Percentiles rank a stretch among this genome's conserved stretches.
Evolutionary conservation across 2,888 invertebrate genomes (phyloP).

Genomic region (Scaptodrosophila latifasciaeformis): DNA sequence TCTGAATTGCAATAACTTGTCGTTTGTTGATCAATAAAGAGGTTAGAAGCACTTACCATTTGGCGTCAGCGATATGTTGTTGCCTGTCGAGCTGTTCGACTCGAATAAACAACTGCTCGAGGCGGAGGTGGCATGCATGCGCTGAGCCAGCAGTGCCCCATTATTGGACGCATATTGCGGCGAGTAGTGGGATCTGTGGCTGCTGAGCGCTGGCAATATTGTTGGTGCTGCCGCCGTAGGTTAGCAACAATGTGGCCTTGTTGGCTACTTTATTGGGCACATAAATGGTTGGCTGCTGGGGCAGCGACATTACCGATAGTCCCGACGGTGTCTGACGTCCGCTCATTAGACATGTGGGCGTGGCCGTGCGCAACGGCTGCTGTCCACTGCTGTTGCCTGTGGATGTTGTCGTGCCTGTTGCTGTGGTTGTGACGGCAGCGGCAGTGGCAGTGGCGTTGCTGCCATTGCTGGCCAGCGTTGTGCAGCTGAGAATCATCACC

Average conservation of each 20-base stretch:
- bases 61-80: slow-evolving; percentile 44
- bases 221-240: slow-evolving; percentile 59
- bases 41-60: slow-evolving; percentile 51
- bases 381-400: slow-evolving; percentile 32
- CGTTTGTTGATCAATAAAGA: slow-evolving; percentile 1
- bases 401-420: slow-evolving; percentile 23
- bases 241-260: slow-evolving; percentile 50
- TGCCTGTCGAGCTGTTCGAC: slow-evolving; percentile 26
- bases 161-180: slow-evolving; percentile 47
- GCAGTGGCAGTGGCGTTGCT: slow-evolving; percentile 34
- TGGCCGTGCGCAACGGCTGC: slow-evolving; percentile 54
- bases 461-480: slow-evolving; percentile 66
- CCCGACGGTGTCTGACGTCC: slow-evolving; percentile 68
- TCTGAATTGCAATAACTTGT: slow-evolving; percentile 44
- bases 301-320: slow-evolving; percentile 61
- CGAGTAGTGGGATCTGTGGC: slow-evolving; percentile 39
- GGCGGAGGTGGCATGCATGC: slow-evolving; percentile 47
- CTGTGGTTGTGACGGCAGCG: slow-evolving; percentile 29
- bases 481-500: slow-evolving; percentile 74
- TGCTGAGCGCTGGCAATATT: slow-evolving; percentile 44
- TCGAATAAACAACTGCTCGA: slow-evolving; percentile 65
- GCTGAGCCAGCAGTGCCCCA: slow-evolving; percentile 32
- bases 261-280: slow-evolving; percentile 44
- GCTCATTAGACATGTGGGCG: slow-evolving; percentile 55
- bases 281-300: slow-evolving; percentile 43